A percentile compares a stretch with the other conserved stretches of the same genome.
Evolutionary conservation across 2,797 vertebrate species (phyloP).

Genomic region (Propithecus perrieri): DNA sequence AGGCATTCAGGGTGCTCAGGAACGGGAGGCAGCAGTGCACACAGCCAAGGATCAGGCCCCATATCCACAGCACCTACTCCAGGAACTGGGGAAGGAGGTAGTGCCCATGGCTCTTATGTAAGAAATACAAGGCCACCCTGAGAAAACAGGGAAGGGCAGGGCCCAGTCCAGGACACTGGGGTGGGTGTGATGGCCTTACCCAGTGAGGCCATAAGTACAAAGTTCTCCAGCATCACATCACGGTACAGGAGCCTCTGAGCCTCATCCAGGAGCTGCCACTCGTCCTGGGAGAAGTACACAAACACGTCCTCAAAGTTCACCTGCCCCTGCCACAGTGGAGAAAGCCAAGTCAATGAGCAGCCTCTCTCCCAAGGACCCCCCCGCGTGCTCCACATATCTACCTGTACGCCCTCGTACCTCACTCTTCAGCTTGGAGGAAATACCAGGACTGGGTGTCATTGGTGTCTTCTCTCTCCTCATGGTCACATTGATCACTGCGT

Average conservation of each 20-base stretch:
- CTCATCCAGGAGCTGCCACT: constrained; percentile 67
- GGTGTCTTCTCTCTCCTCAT: not conserved
- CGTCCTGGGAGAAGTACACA: constrained; percentile 64
- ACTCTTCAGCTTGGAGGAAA: not conserved
- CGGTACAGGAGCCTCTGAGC: constrained; percentile 62
- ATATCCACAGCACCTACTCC: not conserved
- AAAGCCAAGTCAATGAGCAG: not conserved
- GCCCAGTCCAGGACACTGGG: not conserved
- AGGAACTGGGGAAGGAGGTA: not conserved
- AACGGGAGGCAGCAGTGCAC: not conserved
- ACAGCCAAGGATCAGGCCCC: no score
- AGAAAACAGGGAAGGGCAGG: not conserved
- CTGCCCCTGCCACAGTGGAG: constrained; percentile 19
- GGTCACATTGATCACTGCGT: not conserved
- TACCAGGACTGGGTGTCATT: not conserved
- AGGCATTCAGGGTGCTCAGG: not conserved
- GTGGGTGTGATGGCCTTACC: constrained; percentile 34
- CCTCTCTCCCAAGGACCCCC: not conserved
- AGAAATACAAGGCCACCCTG: not conserved
- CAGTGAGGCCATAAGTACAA: constrained; percentile 55
- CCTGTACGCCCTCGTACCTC: not conserved
- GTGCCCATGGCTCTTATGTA: not conserved
- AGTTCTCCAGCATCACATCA: constrained; percentile 67
- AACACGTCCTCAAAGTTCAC: constrained; percentile 61
- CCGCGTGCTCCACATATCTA: not conserved